These are phyloP conservation scores for Gymnopithys bicolor DNA, from an alignment of 2,797 vertebrate species.

Conservation along the genomic window DNA sequence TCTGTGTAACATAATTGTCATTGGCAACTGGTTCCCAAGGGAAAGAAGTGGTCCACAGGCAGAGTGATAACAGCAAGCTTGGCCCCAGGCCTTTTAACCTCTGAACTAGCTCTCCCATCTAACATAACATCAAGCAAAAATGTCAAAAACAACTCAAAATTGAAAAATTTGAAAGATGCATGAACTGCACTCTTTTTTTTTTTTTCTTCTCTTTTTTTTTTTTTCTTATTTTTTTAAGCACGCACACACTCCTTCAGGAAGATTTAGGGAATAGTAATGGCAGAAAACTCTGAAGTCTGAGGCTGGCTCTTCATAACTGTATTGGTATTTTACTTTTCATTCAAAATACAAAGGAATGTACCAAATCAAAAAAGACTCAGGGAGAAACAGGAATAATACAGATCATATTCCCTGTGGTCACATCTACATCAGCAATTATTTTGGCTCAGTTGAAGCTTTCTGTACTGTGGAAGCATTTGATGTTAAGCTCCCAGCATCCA, in stretches of 20 bases:
- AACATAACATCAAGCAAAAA: not conserved
- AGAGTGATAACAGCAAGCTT: not conserved
- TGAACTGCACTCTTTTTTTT: accelerated
- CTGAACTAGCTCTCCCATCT: not conserved
- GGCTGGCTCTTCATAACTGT: not conserved
- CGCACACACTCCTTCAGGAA: not conserved
- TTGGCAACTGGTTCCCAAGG: not conserved
- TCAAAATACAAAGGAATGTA: not conserved
- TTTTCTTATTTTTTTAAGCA: not conserved
- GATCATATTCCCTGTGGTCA: not conserved
- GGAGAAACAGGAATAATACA: not conserved
- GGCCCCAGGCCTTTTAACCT: not conserved
- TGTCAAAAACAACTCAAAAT: not conserved
- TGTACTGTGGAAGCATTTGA: not conserved
- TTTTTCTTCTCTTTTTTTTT: not conserved
- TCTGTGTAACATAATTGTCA: not conserved
- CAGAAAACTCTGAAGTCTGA: not conserved
- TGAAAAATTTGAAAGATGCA: not conserved
- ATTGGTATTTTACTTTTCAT: not conserved
- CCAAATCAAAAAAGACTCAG: not conserved
- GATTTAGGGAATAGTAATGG: not conserved
- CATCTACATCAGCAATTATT: not conserved
- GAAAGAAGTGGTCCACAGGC: not conserved
- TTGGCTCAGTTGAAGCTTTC: not conserved
- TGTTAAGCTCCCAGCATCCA: not conserved